Conservation (phyloP, 2,888 invertebrate species). For the Heliconius ethilla region DNA sequence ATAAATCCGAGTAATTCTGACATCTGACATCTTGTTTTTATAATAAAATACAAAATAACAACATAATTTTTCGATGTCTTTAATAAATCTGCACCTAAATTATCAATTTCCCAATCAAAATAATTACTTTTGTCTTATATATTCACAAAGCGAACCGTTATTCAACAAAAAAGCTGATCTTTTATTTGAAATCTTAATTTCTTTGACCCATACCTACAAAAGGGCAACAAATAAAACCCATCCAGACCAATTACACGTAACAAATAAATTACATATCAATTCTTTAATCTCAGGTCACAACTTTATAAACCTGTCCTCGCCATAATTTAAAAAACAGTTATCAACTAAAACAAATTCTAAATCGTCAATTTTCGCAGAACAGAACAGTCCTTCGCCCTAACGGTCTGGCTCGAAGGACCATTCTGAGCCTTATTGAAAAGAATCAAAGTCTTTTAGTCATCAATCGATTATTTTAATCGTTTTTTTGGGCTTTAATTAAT, state of each 20-base stretch:
- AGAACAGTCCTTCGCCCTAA: constrained; percentile 61
- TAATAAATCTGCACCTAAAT: not conserved
- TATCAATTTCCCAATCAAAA: not conserved
- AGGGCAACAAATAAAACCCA: not conserved
- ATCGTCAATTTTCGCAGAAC: constrained; percentile 67
- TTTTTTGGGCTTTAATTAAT: constrained; percentile 72
- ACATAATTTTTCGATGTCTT: not conserved
- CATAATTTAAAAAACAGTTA: constrained; percentile 54
- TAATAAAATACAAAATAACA: too few species aligned
- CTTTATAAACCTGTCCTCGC: constrained; percentile 42
- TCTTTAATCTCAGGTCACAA: constrained; percentile 38
- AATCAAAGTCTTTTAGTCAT: constrained; percentile 52
- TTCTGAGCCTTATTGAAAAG: constrained; percentile 53
- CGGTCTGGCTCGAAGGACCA: constrained; percentile 55
- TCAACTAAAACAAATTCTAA: constrained; percentile 68
- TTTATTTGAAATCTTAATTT: constrained; percentile 8
- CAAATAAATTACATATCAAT: constrained; percentile 39
- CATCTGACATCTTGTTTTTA: too few species aligned
- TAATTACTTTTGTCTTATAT: not conserved
- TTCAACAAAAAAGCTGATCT: not conserved
- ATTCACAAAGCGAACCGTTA: not conserved
- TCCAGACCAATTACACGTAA: constrained; percentile 29
- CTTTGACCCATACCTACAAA: not conserved
- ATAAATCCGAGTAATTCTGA: too few species aligned
- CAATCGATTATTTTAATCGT: constrained; percentile 55